These are phyloP conservation scores for Pristionchus maxplancki DNA, from an alignment of 2,888 invertebrate genomes.

Conservation along the genomic window DNA sequence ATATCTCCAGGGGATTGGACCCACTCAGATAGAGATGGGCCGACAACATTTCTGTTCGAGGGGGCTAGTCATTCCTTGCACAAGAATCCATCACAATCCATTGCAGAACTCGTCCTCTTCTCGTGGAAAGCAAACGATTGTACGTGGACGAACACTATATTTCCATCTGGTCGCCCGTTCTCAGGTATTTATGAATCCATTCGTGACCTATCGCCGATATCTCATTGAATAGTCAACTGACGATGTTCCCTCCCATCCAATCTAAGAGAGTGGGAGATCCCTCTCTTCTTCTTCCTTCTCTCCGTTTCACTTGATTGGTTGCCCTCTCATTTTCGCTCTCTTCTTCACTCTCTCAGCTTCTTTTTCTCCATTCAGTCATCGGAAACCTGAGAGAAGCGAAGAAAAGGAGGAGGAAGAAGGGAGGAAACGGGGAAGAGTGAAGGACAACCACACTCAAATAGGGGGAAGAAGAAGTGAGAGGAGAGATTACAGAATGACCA, in stretches of 20 bases:
- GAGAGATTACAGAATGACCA: neutral
- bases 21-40: neutral
- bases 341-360: neutral
- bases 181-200: slow-evolving; percentile 57
- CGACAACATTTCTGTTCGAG: neutral
- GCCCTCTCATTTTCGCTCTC: neutral
- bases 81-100: neutral
- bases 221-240: neutral
- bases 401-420: slow-evolving; percentile 37
- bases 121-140: slow-evolving; percentile 74
- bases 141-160: slow-evolving; percentile 77
- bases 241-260: slow-evolving; percentile 1
- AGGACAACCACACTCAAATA: neutral
- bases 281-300: neutral
- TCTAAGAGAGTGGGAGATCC: neutral
- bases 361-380: slow-evolving; percentile 28
- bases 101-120: slow-evolving; percentile 70
- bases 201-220: neutral
- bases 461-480: neutral
- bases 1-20: neutral
- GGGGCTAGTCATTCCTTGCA: neutral
- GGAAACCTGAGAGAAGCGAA: slow-evolving; percentile 49
- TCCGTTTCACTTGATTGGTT: slow-evolving; percentile 1
- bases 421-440: neutral
- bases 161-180: slow-evolving; percentile 72